A percentile compares a stretch with the other conserved stretches of the same genome.
Evolutionary conservation across 2,797 vertebrate species (phyloP).

Genomic region (Peromyscus melanophrys): DNA sequence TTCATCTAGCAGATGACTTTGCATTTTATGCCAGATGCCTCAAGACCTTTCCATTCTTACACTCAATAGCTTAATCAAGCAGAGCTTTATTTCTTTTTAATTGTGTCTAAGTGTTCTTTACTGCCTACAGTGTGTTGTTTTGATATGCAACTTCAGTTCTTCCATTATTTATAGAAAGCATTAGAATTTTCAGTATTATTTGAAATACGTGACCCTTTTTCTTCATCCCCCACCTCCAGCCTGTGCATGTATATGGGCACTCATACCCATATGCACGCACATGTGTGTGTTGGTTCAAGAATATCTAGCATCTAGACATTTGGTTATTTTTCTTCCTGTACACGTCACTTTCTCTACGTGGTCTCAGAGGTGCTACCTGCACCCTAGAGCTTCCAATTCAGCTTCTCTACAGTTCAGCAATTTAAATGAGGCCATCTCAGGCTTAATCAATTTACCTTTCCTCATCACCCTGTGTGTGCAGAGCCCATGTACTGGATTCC

Average conservation of each 20-base stretch:
- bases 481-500: neutral
- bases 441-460: neutral
- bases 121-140: neutral
- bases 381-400: neutral
- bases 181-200: neutral
- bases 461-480: neutral
- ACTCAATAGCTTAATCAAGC: neutral
- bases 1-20: neutral
- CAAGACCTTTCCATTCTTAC: slow-evolving; percentile 1
- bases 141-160: neutral
- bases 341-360: neutral
- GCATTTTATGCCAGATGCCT: neutral
- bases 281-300: neutral
- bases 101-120: neutral
- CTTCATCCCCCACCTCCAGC: neutral
- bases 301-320: neutral
- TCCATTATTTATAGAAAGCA: neutral
- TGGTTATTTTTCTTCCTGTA: neutral
- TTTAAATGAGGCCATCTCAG: neutral
- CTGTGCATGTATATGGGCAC: neutral
- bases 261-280: neutral
- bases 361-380: neutral
- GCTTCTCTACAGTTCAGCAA: neutral
- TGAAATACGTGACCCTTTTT: neutral
- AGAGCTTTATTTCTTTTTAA: neutral